These are phyloP conservation scores for Ctenosaura bakeri DNA, from an alignment of 2,797 vertebrate genomes.

Conservation along the genomic window DNA sequence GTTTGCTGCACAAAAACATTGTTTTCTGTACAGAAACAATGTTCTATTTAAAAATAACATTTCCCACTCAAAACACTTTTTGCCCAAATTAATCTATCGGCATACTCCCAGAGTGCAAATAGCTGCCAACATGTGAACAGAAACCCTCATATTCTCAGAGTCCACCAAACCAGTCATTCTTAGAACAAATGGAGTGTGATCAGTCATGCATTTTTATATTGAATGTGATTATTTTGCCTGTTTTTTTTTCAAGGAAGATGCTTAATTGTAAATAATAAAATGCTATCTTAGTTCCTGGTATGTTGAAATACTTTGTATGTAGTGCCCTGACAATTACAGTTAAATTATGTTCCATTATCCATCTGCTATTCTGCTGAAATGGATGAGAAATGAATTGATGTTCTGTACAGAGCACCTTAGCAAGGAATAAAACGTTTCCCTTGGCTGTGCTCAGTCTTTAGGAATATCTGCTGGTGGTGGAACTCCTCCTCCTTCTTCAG, in stretches of 20 bases:
- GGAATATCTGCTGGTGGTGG: not conserved
- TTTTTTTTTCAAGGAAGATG: constrained; percentile 41
- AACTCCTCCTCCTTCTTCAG: not conserved
- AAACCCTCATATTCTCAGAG: constrained; percentile 8
- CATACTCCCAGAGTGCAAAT: too few relatives aligned
- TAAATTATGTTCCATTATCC: constrained; percentile 68
- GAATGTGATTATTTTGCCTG: not conserved
- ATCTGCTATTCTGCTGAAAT: constrained; percentile 63
- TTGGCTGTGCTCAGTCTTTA: constrained; percentile 58
- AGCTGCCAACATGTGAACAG: too few relatives aligned
- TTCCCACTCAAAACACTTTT: not conserved
- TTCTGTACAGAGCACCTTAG: constrained; percentile 16
- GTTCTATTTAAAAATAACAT: too few relatives aligned
- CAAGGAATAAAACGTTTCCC: constrained; percentile 64
- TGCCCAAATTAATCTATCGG: too few relatives aligned
- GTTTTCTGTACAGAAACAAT: too few relatives aligned
- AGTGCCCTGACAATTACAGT: constrained; percentile 57
- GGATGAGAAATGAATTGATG: constrained; percentile 72
- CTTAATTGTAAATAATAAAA: constrained; percentile 63
- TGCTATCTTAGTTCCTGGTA: constrained; percentile 56
- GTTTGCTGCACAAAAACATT: too few relatives aligned
- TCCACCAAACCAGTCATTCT: constrained; percentile 45
- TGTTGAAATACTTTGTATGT: constrained; percentile 65
- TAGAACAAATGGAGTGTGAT: constrained; percentile 37
- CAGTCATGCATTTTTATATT: constrained; percentile 22